phyloP scores from a whole-genome alignment of 2,797 vertebrate species.

The Xenops minutus region DNA sequence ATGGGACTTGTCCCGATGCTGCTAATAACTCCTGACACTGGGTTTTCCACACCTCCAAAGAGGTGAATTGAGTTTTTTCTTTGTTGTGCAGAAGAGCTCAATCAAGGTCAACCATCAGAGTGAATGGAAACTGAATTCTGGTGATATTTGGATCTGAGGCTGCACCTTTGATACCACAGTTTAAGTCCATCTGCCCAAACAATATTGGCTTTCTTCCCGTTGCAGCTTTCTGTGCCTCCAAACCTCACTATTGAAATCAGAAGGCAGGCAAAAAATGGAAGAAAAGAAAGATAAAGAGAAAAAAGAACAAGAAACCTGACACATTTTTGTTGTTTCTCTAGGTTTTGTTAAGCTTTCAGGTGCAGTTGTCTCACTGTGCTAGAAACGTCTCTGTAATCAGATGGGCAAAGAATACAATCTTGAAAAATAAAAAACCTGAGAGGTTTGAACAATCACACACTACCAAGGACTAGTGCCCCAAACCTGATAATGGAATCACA shows the following conservation, averaged over 20 bases:
- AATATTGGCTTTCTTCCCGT: background rate
- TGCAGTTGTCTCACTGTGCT: background rate
- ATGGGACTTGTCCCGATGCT: background rate
- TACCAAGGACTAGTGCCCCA: background rate
- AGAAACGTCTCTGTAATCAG: background rate
- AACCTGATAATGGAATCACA: background rate
- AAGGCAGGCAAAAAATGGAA: background rate
- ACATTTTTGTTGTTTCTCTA: accelerated
- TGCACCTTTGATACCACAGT: background rate
- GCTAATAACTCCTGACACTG: background rate
- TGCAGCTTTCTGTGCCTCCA: background rate
- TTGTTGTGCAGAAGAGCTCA: background rate
- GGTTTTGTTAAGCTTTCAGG: background rate
- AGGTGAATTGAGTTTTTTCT: slow-evolving; percentile 13
- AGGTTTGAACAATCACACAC: background rate
- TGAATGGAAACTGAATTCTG: accelerated
- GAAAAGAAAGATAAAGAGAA: background rate
- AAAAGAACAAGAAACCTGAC: background rate
- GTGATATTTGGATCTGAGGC: background rate
- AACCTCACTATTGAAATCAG: background rate
- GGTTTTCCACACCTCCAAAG: slow-evolving; percentile 19
- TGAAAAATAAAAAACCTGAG: background rate
- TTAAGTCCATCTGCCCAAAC: background rate
- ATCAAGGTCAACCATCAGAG: background rate
- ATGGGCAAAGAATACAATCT: background rate